Percentiles rank a stretch among this genome's conserved stretches.
Conservation (phyloP, 2,888 invertebrate genomes). For the Crossocerus cetratus region DNA sequence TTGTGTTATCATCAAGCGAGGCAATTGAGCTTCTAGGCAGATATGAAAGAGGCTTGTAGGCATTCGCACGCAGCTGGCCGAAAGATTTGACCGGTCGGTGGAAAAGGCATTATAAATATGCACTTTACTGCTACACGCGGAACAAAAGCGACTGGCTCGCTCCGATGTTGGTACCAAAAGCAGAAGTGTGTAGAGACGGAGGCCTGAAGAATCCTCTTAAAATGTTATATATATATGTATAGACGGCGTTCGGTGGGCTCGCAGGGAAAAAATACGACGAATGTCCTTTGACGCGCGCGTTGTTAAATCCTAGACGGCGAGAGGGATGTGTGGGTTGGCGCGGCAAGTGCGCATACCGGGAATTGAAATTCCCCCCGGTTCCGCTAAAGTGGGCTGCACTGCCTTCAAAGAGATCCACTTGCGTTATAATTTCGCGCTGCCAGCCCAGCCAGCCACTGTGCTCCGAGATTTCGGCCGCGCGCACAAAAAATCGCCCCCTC, state of each 20-base stretch:
- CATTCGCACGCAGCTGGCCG: background rate
- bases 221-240: background rate
- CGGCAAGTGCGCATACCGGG: conserved; percentile 28
- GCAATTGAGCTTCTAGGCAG: no score
- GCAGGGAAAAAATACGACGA: conserved; percentile 11
- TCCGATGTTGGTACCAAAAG: no score
- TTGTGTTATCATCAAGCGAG: no score
- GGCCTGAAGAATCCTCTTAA: background rate
- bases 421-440: conserved; percentile 22
- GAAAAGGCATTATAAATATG: conserved; percentile 3
- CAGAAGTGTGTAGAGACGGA: background rate
- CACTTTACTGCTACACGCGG: background rate
- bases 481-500: conserved; percentile 8
- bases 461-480: background rate
- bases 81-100: background rate
- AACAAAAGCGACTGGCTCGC: background rate
- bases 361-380: conserved; percentile 36
- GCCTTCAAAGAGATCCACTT: conserved; percentile 8
- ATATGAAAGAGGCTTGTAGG: no score
- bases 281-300: conserved; percentile 23
- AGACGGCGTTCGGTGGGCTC: background rate
- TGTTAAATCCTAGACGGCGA: background rate
- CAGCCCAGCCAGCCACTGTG: background rate
- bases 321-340: conserved; percentile 16
- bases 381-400: conserved; percentile 8